Evolutionary conservation across 37 sponge, comb jelly and placozoan species (phyloP).

Genomic region (Crambe crambe): DNA sequence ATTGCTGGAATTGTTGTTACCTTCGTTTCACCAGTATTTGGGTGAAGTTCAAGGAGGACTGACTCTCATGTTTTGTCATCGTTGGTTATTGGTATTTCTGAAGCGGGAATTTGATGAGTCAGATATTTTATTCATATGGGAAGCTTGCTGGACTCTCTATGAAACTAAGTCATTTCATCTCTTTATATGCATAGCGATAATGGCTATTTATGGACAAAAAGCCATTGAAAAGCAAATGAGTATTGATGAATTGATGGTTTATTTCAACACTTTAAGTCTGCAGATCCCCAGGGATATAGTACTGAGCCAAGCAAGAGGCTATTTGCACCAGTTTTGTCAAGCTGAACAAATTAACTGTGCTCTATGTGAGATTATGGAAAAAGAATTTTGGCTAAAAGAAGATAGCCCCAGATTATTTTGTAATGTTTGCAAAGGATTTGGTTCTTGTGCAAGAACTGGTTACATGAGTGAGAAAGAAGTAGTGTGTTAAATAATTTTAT

Average conservation of each 20-base stretch:
- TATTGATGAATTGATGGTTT: constrained; percentile 68
- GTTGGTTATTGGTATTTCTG: constrained; percentile 85
- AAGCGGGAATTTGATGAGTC: constrained; percentile 75
- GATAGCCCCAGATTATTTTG: constrained; percentile 32
- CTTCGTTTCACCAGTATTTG: constrained; percentile 60
- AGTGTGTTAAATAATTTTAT: constrained; percentile 11
- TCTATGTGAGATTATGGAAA: constrained; percentile 26
- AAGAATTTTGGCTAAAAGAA: constrained; percentile 24
- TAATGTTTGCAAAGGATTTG: constrained; percentile 21
- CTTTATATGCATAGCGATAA: constrained; percentile 76
- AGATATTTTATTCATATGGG: constrained; percentile 75
- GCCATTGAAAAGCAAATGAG: constrained; percentile 57
- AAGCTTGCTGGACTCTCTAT: constrained; percentile 71
- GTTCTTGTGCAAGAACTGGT: constrained; percentile 13
- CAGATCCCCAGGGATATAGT: constrained; percentile 72
- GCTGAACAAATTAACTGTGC: constrained; percentile 32
- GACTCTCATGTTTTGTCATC: constrained; percentile 77
- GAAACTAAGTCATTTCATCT: constrained; percentile 68
- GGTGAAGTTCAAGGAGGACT: constrained; percentile 27
- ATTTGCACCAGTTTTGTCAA: constrained; percentile 51
- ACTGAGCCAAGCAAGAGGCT: constrained; percentile 77
- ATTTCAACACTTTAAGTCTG: constrained; percentile 62
- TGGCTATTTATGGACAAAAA: constrained; percentile 81
- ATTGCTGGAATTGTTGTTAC: constrained; percentile 55
- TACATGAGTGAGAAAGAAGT: constrained; percentile 3